Conservation (phyloP, 2,113 vertebrate genomes). For the Hyperoodon ampullatus region DNA sequence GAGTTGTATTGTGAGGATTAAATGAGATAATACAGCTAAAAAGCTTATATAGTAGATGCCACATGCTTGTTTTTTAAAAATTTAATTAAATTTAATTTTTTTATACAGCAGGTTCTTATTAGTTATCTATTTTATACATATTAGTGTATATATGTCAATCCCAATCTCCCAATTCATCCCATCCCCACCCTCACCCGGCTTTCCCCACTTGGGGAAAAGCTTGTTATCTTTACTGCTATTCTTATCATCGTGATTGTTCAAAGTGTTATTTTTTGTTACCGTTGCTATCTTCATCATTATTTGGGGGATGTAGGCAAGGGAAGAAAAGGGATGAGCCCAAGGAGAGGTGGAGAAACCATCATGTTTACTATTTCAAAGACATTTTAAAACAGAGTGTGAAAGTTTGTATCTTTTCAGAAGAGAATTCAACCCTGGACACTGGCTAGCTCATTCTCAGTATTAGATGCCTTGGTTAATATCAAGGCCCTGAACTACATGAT, state of each 20-base stretch:
- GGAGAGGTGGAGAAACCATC: not conserved
- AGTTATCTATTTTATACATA: too few relatives aligned
- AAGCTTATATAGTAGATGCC: not conserved
- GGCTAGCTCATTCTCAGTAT: not conserved
- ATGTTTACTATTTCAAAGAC: not conserved
- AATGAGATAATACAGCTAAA: not conserved
- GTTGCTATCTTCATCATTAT: not conserved
- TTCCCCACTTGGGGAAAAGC: too few relatives aligned
- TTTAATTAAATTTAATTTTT: too few relatives aligned
- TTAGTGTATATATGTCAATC: too few relatives aligned
- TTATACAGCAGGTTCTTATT: too few relatives aligned
- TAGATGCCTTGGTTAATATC: slow-evolving; percentile 48
- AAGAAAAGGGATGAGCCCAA: not conserved
- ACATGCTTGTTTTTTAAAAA: not conserved
- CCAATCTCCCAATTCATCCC: too few relatives aligned
- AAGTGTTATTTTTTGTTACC: not conserved
- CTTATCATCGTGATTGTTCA: not conserved
- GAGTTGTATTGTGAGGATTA: not conserved
- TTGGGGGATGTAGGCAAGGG: not conserved
- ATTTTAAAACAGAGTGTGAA: not conserved
- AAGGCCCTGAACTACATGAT: not conserved
- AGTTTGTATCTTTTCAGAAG: not conserved
- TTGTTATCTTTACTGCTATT: not conserved
- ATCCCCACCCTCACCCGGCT: too few relatives aligned
- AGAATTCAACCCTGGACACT: not conserved